Base-by-base conservation (phyloP, 2,888 invertebrate species). In the Erebia ligea region DNA sequence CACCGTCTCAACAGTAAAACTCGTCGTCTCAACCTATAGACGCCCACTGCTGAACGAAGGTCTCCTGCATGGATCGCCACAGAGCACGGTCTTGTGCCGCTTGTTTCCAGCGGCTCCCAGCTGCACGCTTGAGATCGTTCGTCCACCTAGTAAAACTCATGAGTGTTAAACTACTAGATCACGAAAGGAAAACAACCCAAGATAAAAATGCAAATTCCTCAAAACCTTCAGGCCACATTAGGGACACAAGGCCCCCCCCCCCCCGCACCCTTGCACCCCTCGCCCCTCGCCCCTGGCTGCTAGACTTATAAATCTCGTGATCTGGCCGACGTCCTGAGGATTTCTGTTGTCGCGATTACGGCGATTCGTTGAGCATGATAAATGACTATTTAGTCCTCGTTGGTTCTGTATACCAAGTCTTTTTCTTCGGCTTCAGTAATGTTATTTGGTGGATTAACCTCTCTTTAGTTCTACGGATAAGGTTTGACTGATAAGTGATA, bases 271-370 rank as follows among this genome's bases (percentile, higher is more conserved):
- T 6, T 34, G 34, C 42, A 1, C 19, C 42, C 59, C 42, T 17
- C 40, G 2, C 17, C 42, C 42, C 42, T 40, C 42, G 42, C 40
- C 40, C 42, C 59, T 11, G 59, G 42, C 80, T 75, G 76, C 76
- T 75, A 80, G 82, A 80, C 77, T 81, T 81, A 89, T 89, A 88
- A 90, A 90, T 90, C 90, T 86, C 78, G 77, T 79, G 81, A 85
- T 85, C 84, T 82, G 82, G 80, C 76, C 77, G 75, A 78, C 75
- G 80, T 80, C 76, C 77, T 73, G 73, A 80, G 81, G 81, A 81
- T 80, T 77, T 75, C 75, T 75, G 77, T 76, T 74, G 77, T 71
- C 74, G 71, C 67, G 76, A 78, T 77, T 76, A 77, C 74, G 73
- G 68, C 67, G 74, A 75, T 76, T 73, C 71, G 73, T 68, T 72